These are phyloP conservation scores for Tichodroma muraria DNA, from an alignment of 2,113 vertebrate species.

Conservation along the genomic window DNA sequence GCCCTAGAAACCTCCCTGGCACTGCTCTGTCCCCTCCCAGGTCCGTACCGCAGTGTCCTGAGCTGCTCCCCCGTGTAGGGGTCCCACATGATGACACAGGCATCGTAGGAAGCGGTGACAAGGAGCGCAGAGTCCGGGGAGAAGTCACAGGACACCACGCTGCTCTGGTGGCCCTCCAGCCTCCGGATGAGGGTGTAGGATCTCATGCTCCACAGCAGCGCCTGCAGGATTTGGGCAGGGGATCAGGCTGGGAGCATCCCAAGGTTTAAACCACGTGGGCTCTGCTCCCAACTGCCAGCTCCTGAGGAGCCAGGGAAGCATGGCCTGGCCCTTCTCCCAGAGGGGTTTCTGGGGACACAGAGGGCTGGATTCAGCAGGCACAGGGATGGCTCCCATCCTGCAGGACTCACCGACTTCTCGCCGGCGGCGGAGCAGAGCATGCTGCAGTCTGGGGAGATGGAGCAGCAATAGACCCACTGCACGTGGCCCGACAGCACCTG, in stretches of 20 bases:
- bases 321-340: not conserved
- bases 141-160: constrained; percentile 90
- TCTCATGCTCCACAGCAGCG: constrained; percentile 90
- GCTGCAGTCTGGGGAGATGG: constrained; percentile 90
- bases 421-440: constrained; percentile 90
- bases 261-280: not conserved
- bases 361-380: not conserved
- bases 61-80: constrained; percentile 91
- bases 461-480: constrained; percentile 92
- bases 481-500: constrained; percentile 86
- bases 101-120: constrained; percentile 83
- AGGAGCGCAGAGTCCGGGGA: constrained; percentile 90
- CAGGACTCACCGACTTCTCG: constrained; percentile 85
- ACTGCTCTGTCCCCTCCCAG: not conserved
- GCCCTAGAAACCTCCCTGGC: not conserved
- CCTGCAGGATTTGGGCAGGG: constrained; percentile 54
- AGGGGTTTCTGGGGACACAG: not conserved
- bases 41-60: constrained; percentile 76
- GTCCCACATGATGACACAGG: constrained; percentile 94
- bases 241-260: not conserved
- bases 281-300: not conserved
- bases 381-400: not conserved
- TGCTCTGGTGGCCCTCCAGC: constrained; percentile 83
- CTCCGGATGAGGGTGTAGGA: constrained; percentile 89
- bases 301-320: not conserved